Evolutionary conservation across 2,113 vertebrate genomes (phyloP).

Genomic region (Carassius auratus): DNA sequence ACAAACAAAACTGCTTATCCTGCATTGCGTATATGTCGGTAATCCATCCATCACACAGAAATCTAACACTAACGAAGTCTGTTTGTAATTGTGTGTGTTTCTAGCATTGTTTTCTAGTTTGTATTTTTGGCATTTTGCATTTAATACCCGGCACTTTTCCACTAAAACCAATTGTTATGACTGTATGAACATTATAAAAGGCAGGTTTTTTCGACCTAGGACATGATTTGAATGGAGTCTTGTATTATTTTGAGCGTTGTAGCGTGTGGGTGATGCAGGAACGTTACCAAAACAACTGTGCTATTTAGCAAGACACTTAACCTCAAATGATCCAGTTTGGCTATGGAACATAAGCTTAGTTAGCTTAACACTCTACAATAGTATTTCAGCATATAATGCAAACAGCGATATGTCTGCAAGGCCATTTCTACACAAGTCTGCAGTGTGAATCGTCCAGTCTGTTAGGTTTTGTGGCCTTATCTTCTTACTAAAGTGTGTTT

Average conservation of each 20-base stretch:
- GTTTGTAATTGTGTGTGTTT: not conserved
- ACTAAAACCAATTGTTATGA: not conserved
- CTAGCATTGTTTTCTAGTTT: not conserved
- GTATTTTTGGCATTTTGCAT: not conserved
- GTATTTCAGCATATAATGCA: conserved; percentile 18
- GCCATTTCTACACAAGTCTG: conserved; percentile 49
- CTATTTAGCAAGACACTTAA: not conserved
- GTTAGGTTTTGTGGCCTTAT: conserved; percentile 76
- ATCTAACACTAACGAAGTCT: not conserved
- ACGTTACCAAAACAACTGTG: conserved; percentile 2
- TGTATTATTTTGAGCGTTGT: not conserved
- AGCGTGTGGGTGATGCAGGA: not conserved
- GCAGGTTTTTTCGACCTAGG: not conserved
- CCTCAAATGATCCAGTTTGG: not conserved
- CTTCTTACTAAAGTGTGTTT: conserved; percentile 53
- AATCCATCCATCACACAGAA: not conserved
- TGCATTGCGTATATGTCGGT: not conserved
- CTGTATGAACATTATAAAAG: not conserved
- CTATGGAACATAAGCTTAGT: not conserved
- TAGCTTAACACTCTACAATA: not conserved
- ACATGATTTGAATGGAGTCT: not conserved
- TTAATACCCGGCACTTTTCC: not conserved
- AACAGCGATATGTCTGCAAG: not conserved
- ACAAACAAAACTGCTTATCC: not conserved
- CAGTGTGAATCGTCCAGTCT: conserved; percentile 55